Base-by-base conservation (phyloP, 2,797 vertebrate species). In the Rhynchotus rufescens region DNA sequence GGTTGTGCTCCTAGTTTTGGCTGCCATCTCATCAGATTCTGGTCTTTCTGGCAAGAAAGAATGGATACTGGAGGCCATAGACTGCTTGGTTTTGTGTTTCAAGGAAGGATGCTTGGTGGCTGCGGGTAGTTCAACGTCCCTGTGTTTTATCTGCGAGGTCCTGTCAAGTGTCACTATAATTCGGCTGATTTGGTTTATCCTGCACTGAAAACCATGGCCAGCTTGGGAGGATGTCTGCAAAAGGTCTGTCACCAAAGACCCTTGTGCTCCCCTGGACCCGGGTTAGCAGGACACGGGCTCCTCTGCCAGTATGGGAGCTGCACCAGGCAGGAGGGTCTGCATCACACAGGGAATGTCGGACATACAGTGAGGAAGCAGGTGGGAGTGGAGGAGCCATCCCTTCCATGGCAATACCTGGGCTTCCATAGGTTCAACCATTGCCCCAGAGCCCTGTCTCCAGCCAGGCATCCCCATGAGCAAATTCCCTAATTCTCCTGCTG, bases 351-450 rank as follows among this genome's bases (percentile, higher is more conserved):
- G 10, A 71, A 30, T 5, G 40, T 26, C 0, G 0, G 3, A 5
- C 26, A 49, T 45, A 13, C 15, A 75, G 34, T 28, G 56, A 10
- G 67, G 60, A 74, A 71, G 2, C 1, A 26, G 42, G 51, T 38
- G 54, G 65, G 40, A 80, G 3, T 17, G 19, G 44, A 64, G 30
- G 16, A 40, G 36, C 28, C 34, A 25, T 67, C 57, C 23, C 84
- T 74, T 25, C 2, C 0, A 3, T 60, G 52, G 3, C 2, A 0
- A 56, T 3, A 44, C 8, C 2, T 47, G 45, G 45, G 45, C 8
- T 21, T 21, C 45, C 45, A 22, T 47, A 47, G 45, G 20, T 16
- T 64, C 34, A 15, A 0, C 6, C 5, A 22, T 20, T 86, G 57
- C 47, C 22, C 28, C 20, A 22, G 40, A 45, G 28, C 51, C 26